Evolutionary conservation across 2,113 vertebrate genomes (phyloP), one percentile per base, ranked within the genome.

Genomic region (Paradisaea rubra): DNA sequence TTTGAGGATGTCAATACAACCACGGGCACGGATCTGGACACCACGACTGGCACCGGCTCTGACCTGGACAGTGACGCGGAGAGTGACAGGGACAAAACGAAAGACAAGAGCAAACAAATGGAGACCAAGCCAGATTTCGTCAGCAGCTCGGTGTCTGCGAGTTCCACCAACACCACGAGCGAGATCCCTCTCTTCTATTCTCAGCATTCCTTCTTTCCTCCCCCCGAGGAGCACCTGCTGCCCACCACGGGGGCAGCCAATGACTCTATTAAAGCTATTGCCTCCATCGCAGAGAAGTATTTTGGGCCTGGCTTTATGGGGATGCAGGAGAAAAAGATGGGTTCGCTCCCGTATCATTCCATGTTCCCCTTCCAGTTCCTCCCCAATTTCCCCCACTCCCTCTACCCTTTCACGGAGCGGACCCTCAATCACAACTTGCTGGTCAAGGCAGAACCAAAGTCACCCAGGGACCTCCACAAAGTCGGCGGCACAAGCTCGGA

Each of bases 181-280:
- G 99, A 99, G 86, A 98, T 98, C 50, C 98, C 99, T 0, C 98
- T 99, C 97, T 98, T 99, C 85, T 98, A 98, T 61, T 98, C 98
- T 37, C 99, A 99, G 90, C 99, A 99, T 97, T 98, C 99, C 88
- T 99, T 99, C 97, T 99, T 99, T 76, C 99, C 99, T 17, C 99
- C 99, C 1, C 99, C 99, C 0, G 99, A 99, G 49, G 99, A 99
- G 94, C 99, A 99, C 97, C 98, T 99, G 66, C 98, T 99, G 39
- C 98, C 98, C 0, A 96, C 99, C 45, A 96, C 98, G 0, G 98
- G 98, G 7, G 98, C 98, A 11, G 97, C 99, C 3, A 99, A 99
- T 31, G 99, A 99, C 98, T 99, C 99, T 45, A 99, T 99, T 91
- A 99, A 99, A 98, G 99, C 99, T 42, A 99, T 99, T 1, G 99